Conservation (phyloP, 1,140 invertebrate genomes). For the Drosophila triauraria region DNA sequence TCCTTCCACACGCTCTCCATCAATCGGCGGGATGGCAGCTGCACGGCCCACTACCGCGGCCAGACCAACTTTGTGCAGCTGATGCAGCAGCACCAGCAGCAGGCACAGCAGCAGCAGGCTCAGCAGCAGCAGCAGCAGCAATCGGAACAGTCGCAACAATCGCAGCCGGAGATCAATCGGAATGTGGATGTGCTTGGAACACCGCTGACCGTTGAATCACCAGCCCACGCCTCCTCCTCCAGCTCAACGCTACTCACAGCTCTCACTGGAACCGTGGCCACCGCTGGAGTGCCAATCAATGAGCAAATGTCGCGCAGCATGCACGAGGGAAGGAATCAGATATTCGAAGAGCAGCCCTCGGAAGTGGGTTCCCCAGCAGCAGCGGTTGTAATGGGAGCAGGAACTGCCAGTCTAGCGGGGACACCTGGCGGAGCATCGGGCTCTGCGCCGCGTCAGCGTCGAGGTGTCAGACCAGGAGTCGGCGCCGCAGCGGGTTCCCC, state of each 20-base stretch:
- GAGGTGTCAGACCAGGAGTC: conserved; percentile 3
- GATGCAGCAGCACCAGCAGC: conserved; percentile 62
- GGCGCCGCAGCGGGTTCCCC: conserved; percentile 10
- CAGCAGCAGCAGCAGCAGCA: neutral
- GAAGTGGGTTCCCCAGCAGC: conserved; percentile 14
- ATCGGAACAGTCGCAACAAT: conserved; percentile 51
- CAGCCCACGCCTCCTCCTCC: conserved; percentile 18
- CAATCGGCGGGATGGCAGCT: conserved; percentile 92
- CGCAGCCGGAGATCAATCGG: conserved; percentile 73
- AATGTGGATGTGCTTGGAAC: conserved; percentile 66
- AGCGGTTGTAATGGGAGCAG: neutral
- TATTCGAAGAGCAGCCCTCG: conserved; percentile 75
- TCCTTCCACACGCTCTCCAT: conserved; percentile 92
- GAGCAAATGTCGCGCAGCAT: conserved; percentile 84
- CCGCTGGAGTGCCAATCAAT: conserved; percentile 67
- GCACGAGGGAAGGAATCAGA: conserved; percentile 82
- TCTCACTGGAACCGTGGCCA: conserved; percentile 23
- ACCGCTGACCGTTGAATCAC: conserved; percentile 17
- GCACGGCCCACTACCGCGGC: conserved; percentile 90
- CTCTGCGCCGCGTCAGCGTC: conserved; percentile 21
- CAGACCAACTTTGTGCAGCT: conserved; percentile 89
- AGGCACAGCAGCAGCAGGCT: conserved; percentile 25
- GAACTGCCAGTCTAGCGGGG: conserved; percentile 2
- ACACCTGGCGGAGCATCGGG: conserved; percentile 28
- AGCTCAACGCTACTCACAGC: conserved; percentile 19